These are phyloP conservation scores for Anguilla obscura DNA, from an alignment of 2,797 vertebrate species.

Conservation along the genomic window DNA sequence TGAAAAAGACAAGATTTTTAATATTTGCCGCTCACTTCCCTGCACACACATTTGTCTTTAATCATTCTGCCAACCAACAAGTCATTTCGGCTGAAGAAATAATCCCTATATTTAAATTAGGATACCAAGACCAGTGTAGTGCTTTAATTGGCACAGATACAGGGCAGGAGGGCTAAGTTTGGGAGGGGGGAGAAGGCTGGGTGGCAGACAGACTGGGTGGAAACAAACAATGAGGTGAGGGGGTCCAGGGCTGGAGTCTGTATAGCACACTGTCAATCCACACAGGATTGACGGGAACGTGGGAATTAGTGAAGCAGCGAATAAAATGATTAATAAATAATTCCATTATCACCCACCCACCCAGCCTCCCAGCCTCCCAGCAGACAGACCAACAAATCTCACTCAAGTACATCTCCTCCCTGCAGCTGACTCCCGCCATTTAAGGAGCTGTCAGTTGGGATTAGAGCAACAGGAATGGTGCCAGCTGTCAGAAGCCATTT, in stretches of 20 bases:
- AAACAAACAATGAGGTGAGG: neutral
- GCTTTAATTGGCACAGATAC: neutral
- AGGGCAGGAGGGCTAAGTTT: neutral
- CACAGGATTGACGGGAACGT: constrained; percentile 11
- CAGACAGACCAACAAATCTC: neutral
- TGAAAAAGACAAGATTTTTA: constrained; percentile 21
- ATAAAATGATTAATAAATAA: constrained; percentile 72
- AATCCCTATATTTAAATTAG: constrained; percentile 67
- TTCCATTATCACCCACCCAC: constrained; percentile 55
- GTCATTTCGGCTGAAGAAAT: constrained; percentile 53
- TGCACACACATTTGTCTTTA: constrained; percentile 49
- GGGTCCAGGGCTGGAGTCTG: neutral
- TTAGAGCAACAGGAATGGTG: constrained; percentile 42
- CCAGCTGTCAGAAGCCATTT: neutral
- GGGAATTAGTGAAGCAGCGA: constrained; percentile 57
- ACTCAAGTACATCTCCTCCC: constrained; percentile 30
- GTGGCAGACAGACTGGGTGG: neutral
- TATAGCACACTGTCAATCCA: neutral
- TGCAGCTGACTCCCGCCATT: constrained; percentile 46
- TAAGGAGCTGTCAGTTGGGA: constrained; percentile 44
- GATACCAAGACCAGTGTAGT: constrained; percentile 34
- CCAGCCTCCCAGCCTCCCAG: neutral
- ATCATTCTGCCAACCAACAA: constrained; percentile 47
- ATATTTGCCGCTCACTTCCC: constrained; percentile 42
- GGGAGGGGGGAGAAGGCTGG: neutral